These are phyloP conservation scores for Pristionchus arcanus DNA, from an alignment of 2,888 invertebrate species.

Conservation along the genomic window DNA sequence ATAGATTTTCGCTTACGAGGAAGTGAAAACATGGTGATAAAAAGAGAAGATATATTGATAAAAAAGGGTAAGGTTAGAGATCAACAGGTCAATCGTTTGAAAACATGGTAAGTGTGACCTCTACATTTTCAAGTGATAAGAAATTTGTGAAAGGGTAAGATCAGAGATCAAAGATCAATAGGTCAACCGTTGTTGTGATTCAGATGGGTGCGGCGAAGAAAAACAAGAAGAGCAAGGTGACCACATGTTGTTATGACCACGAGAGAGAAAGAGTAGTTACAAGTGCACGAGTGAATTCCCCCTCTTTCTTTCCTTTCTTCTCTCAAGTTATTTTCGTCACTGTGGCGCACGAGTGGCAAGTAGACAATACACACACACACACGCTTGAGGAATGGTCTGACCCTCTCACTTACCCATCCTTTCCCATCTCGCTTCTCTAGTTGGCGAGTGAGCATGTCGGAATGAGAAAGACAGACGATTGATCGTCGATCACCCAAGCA, in stretches of 20 bases:
- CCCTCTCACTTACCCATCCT: no score
- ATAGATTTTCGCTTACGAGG: no score
- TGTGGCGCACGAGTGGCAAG: neutral
- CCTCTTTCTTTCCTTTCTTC: neutral
- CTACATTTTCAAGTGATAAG: no score
- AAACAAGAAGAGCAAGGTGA: slow-evolving; percentile 65
- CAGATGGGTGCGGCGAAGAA: slow-evolving; percentile 58
- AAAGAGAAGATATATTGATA: no score
- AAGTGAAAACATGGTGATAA: no score
- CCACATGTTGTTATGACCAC: slow-evolving; percentile 56
- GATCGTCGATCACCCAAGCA: neutral
- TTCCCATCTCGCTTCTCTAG: no score
- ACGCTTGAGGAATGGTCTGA: neutral
- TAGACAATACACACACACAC: slow-evolving; percentile 47
- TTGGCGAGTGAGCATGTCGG: no score
- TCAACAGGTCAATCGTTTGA: no score
- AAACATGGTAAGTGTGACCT: no score
- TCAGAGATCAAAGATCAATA: neutral
- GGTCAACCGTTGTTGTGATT: neutral
- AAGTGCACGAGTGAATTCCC: slow-evolving; percentile 2
- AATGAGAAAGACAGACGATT: neutral
- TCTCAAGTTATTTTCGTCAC: neutral
- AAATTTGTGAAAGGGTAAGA: neutral
- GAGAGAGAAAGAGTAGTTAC: neutral
- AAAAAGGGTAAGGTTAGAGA: no score